Conservation (phyloP, 1,140 invertebrate genomes). For the Drepana arcuata region DNA sequence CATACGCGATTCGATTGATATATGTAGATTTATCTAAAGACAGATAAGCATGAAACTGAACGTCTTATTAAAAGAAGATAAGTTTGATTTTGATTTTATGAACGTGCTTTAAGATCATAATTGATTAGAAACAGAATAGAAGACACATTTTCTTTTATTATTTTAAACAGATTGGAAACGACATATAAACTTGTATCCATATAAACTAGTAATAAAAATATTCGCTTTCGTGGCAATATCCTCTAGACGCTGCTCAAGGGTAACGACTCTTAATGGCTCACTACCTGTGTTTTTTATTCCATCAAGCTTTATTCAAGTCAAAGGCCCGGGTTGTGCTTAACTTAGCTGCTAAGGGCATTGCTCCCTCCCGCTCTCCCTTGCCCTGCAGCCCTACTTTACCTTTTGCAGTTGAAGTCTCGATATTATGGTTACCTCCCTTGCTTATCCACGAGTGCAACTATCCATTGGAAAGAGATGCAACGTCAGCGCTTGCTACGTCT, state of each 20-base stretch:
- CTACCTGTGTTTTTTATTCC: constrained; percentile 66
- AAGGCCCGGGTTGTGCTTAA: constrained; percentile 50
- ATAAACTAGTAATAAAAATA: too few relatives aligned
- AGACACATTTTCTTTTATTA: too few relatives aligned
- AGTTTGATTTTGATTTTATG: too few relatives aligned
- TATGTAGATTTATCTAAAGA: too few relatives aligned
- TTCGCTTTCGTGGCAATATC: constrained; percentile 26
- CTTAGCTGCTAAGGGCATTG: constrained; percentile 59
- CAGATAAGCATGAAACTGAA: too few relatives aligned
- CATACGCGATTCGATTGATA: too few relatives aligned
- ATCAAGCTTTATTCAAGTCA: constrained; percentile 37
- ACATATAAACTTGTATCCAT: too few relatives aligned
- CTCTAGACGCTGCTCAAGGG: constrained; percentile 61
- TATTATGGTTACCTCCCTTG: constrained; percentile 38
- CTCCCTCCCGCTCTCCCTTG: constrained; percentile 64
- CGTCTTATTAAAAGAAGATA: too few relatives aligned
- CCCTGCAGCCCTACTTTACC: constrained; percentile 66
- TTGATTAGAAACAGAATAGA: too few relatives aligned
- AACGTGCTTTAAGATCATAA: too few relatives aligned
- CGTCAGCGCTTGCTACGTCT: constrained; percentile 31
- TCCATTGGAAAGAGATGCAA: constrained; percentile 56
- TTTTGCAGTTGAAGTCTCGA: constrained; percentile 40
- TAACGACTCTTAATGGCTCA: constrained; percentile 54
- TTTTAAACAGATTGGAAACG: too few relatives aligned
- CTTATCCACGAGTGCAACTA: constrained; percentile 21